These are phyloP conservation scores for Oryctolagus cuniculus DNA, from an alignment of 2,113 vertebrate species.

Conservation along the genomic window DNA sequence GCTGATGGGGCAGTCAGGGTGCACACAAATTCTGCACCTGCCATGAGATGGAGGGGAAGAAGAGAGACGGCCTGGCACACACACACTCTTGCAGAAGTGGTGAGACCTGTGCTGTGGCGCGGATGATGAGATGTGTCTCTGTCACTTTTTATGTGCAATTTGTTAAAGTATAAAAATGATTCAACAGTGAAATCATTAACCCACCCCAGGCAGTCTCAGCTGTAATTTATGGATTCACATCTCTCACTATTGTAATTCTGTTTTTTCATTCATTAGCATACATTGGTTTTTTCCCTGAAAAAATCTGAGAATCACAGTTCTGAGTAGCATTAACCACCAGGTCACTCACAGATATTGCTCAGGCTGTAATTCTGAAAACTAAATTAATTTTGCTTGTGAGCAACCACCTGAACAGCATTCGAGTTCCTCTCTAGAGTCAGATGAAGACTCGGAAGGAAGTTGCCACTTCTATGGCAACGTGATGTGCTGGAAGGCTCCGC, in stretches of 20 bases:
- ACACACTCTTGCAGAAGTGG: too few relatives aligned
- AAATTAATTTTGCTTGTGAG: conserved; percentile 57
- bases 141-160: not conserved
- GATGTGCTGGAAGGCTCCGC: not conserved
- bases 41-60: not conserved
- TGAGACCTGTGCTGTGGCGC: not conserved
- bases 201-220: conserved; percentile 23
- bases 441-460: conserved; percentile 11
- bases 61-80: not conserved
- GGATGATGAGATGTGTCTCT: not conserved
- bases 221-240: conserved; percentile 24
- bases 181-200: conserved; percentile 56
- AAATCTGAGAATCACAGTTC: conserved; percentile 48
- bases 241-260: conserved; percentile 48
- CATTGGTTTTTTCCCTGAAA: conserved; percentile 16
- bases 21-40: not conserved
- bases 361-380: conserved; percentile 57
- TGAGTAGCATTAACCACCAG: conserved; percentile 44
- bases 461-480: not conserved
- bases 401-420: not conserved
- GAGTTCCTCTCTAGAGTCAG: not conserved
- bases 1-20: not conserved
- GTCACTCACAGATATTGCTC: conserved; percentile 49
- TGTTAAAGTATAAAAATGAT: conserved; percentile 52
- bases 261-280: conserved; percentile 62